Conservation (phyloP, 2,888 invertebrate genomes). For the Caenorhabditis zanzibari region DNA sequence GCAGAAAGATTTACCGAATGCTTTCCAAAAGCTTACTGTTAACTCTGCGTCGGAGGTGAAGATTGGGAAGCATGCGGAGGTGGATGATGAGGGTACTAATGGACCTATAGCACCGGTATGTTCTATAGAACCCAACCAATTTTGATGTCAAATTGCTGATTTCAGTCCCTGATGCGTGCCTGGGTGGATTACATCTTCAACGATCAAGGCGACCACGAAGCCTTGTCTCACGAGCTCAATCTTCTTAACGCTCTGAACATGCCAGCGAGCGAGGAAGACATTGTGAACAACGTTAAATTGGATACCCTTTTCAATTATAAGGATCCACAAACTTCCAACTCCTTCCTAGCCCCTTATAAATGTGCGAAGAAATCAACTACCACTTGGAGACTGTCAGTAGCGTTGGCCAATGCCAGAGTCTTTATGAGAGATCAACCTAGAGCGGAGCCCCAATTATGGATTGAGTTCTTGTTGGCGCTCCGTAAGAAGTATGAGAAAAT, state of each 20-base stretch:
- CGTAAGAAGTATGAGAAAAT: constrained; percentile 93
- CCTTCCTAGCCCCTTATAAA: constrained; percentile 31
- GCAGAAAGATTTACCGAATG: constrained; percentile 27
- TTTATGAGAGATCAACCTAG: constrained; percentile 30
- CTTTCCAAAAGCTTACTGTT: constrained; percentile 47
- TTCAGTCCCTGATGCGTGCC: constrained; percentile 18
- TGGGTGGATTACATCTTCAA: constrained; percentile 44
- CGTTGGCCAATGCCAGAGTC: constrained; percentile 35
- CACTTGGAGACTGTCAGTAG: constrained; percentile 27
- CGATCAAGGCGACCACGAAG: background rate
- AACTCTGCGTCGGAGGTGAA: constrained; percentile 36
- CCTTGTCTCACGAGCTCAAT: constrained; percentile 31
- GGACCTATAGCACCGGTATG: constrained; percentile 42
- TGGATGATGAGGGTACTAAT: background rate
- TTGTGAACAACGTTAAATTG: constrained; percentile 26
- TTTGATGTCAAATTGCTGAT: background rate
- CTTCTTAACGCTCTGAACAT: constrained; percentile 15
- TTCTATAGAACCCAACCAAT: background rate
- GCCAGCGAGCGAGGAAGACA: constrained; percentile 7
- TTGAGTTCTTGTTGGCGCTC: constrained; percentile 93
- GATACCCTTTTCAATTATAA: constrained; percentile 22
- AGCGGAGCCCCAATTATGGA: constrained; percentile 87
- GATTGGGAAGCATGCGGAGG: constrained; percentile 12
- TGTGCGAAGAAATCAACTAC: constrained; percentile 21
- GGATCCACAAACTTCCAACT: background rate